Conservation (phyloP, 92 coral and sea anemone genomes). For the Porites evermanni region DNA sequence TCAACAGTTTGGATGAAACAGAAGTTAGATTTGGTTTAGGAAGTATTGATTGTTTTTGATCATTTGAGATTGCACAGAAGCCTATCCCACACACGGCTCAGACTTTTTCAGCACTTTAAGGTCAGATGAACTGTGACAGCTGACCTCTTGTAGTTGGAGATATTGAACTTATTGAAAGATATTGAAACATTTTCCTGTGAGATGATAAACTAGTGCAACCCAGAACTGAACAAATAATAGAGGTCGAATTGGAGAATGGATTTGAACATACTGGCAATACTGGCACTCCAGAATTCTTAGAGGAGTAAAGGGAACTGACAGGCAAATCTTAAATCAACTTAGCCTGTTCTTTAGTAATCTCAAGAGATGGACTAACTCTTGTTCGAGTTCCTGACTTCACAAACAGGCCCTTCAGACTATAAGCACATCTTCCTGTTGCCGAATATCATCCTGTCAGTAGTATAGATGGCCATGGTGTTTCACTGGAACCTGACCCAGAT, state of each 20-base stretch:
- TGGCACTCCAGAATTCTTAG: conserved; percentile 49
- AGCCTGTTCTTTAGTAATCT: conserved; percentile 48
- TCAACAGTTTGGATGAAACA: conserved; percentile 47
- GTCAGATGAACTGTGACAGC: too few relatives aligned
- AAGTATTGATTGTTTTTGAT: background rate
- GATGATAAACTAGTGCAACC: conserved; percentile 11
- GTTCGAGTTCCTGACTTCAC: conserved; percentile 43
- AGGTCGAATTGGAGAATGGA: conserved; percentile 2
- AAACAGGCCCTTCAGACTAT: conserved; percentile 16
- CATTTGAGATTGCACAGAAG: too few relatives aligned
- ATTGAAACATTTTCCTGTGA: background rate
- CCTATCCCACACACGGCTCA: too few relatives aligned
- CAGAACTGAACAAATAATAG: conserved; percentile 33
- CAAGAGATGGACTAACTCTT: conserved; percentile 34
- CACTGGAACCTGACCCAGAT: too few relatives aligned
- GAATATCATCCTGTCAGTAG: background rate
- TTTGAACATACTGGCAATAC: conserved; percentile 26
- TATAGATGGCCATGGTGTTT: too few relatives aligned
- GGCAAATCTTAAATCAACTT: conserved; percentile 14
- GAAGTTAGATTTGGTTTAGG: conserved; percentile 41
- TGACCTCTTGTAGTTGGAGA: too few relatives aligned
- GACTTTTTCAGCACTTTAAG: too few relatives aligned
- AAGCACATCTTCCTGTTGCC: conserved; percentile 13
- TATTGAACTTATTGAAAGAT: too few relatives aligned
- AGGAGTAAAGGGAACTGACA: conserved; percentile 20